Percentiles rank a stretch among this genome's conserved stretches.
phyloP scores from a whole-genome alignment of 2,113 vertebrate genomes.

The Panthera tigris region DNA sequence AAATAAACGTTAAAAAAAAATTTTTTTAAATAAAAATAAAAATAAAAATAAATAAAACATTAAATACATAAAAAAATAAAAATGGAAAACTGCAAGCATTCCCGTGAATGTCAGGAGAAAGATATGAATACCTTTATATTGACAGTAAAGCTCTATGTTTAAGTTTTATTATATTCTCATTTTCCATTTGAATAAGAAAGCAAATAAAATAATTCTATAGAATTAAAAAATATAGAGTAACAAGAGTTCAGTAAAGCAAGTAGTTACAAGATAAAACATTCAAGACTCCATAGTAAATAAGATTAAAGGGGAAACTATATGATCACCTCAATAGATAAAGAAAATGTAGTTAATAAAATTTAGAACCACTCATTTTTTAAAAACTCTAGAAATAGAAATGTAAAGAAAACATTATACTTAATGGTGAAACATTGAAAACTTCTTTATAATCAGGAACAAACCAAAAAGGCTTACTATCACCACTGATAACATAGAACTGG shows the following conservation, averaged over 20 bases:
- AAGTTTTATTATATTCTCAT: background rate
- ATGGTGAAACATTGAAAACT: background rate
- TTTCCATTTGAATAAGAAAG: background rate
- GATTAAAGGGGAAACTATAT: background rate
- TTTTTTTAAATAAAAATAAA: too few species aligned
- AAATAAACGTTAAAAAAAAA: too few species aligned
- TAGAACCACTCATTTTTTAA: background rate
- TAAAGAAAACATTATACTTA: background rate
- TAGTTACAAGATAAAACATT: background rate
- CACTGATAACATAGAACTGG: background rate
- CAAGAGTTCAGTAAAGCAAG: background rate
- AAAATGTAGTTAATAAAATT: slow-evolving; percentile 34
- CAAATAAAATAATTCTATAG: background rate
- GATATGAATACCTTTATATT: background rate
- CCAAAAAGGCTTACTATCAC: background rate
- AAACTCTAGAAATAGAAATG: background rate
- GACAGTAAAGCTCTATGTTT: background rate
- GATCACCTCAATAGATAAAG: background rate
- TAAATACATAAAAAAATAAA: background rate
- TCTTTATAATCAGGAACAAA: background rate
- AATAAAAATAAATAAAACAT: too few species aligned
- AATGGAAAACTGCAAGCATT: background rate
- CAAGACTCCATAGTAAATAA: background rate
- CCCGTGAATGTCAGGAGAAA: background rate
- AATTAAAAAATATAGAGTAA: background rate